phyloP scores from a whole-genome alignment of 2,113 vertebrate species.

The Gymnobelideus leadbeateri region DNA sequence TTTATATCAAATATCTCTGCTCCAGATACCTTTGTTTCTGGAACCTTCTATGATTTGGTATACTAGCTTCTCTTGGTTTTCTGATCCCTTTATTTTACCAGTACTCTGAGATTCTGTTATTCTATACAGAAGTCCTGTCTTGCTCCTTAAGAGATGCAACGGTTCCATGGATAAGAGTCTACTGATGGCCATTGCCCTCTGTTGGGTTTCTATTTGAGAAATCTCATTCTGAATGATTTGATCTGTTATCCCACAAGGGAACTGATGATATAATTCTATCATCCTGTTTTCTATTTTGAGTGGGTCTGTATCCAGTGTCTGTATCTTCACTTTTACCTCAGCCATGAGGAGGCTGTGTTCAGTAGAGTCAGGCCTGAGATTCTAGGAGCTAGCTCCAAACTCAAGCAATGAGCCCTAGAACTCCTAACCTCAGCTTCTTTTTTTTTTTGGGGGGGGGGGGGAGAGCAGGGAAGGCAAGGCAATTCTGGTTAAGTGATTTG shows the following conservation, averaged over 20 bases:
- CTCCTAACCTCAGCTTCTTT: not conserved
- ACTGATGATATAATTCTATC: slow-evolving; percentile 95
- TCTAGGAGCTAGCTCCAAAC: no score
- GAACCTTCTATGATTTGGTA: slow-evolving; percentile 99
- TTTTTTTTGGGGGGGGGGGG: no score
- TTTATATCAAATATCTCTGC: slow-evolving; percentile 97
- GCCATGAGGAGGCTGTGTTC: no score
- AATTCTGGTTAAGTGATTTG: no score
- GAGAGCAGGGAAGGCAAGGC: no score
- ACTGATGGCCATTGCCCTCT: slow-evolving; percentile 96
- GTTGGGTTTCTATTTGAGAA: slow-evolving; percentile 96
- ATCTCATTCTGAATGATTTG: slow-evolving; percentile 99
- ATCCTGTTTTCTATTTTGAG: slow-evolving; percentile 88
- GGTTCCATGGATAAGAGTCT: slow-evolving; percentile 95
- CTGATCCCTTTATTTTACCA: slow-evolving; percentile 99
- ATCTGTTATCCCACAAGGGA: slow-evolving; percentile 97
- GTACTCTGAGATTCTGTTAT: slow-evolving; percentile 93
- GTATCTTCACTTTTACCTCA: no score
- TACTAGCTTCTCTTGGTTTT: slow-evolving; percentile 98
- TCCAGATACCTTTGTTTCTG: slow-evolving; percentile 99
- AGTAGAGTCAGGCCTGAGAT: no score
- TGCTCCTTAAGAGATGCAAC: slow-evolving; percentile 95
- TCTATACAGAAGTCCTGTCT: slow-evolving; percentile 93
- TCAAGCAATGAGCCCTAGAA: no score
- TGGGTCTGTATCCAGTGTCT: no score